These are phyloP conservation scores for Dendropsophus ebraccatus DNA, from an alignment of 2,113 vertebrate species.

Conservation along the genomic window DNA sequence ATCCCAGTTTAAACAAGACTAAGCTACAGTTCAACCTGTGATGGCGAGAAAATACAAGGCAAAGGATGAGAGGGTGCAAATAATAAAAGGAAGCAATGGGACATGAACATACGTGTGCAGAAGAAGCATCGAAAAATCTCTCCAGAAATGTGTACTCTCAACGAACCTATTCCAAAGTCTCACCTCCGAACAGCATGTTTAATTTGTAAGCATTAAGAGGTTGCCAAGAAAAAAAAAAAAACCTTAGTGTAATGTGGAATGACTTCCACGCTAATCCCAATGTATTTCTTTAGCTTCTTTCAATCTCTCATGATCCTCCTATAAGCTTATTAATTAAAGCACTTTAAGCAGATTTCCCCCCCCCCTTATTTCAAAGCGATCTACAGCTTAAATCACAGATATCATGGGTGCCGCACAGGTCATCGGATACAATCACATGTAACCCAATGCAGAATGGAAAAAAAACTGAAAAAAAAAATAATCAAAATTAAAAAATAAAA, in stretches of 20 bases:
- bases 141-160: background rate
- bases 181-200: slow-evolving; percentile 73
- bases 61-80: background rate
- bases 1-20: background rate
- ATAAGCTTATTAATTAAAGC: slow-evolving; percentile 85
- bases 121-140: slow-evolving; percentile 19
- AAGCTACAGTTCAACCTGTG: slow-evolving; percentile 1
- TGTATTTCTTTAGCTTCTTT: slow-evolving; percentile 78
- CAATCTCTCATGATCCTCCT: slow-evolving; percentile 73
- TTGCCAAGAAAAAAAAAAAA: slow-evolving; percentile 73
- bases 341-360: slow-evolving; percentile 78
- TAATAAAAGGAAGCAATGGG: background rate
- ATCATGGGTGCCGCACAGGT: slow-evolving; percentile 72
- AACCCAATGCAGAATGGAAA: slow-evolving; percentile 51
- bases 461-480: slow-evolving; percentile 23
- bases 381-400: slow-evolving; percentile 75
- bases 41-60: slow-evolving; percentile 61
- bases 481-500: background rate
- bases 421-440: slow-evolving; percentile 62
- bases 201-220: slow-evolving; percentile 73
- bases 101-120: slow-evolving; percentile 21
- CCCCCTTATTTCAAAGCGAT: slow-evolving; percentile 65
- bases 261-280: slow-evolving; percentile 76
- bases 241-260: slow-evolving; percentile 67
- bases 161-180: slow-evolving; percentile 67